Conservation (phyloP, 2,888 invertebrate species). For the Pemphredon lugubris region DNA sequence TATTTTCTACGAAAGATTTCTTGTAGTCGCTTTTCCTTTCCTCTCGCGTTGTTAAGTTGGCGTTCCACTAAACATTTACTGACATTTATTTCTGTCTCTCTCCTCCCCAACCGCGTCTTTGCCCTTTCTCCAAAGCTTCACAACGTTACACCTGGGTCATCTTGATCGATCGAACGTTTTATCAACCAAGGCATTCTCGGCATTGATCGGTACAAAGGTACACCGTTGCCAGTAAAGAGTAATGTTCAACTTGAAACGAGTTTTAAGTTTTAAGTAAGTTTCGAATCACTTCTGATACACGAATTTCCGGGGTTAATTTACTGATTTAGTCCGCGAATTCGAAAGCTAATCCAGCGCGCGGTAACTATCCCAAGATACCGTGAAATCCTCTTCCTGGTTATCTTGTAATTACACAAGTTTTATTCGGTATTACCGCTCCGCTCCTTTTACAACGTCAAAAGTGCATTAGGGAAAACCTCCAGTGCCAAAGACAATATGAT, state of each 20-base stretch:
- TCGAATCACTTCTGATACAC: too few species aligned
- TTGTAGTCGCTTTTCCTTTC: conserved; percentile 3
- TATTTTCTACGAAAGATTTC: conserved; percentile 21
- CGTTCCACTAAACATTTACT: conserved; percentile 16
- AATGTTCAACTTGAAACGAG: not conserved
- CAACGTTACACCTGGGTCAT: conserved; percentile 6
- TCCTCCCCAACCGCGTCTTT: not conserved
- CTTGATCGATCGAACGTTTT: conserved; percentile 45
- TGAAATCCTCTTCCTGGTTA: conserved; percentile 12
- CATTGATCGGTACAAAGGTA: too few species aligned
- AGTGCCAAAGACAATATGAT: not conserved
- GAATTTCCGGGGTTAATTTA: too few species aligned
- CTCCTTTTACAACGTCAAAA: conserved; percentile 11
- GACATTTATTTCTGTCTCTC: conserved; percentile 19
- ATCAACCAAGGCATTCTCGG: conserved; percentile 29
- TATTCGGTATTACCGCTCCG: not conserved
- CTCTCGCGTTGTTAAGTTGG: conserved; percentile 2
- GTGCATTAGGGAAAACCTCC: not conserved
- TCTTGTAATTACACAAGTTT: conserved; percentile 6
- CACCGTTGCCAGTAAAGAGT: too few species aligned
- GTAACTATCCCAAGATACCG: not conserved
- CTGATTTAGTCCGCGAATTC: too few species aligned
- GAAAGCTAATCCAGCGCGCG: not conserved
- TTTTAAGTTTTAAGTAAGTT: too few species aligned
- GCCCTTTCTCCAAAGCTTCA: not conserved